phyloP scores from a whole-genome alignment of 2,113 vertebrate genomes.

The Lampris incognitus region DNA sequence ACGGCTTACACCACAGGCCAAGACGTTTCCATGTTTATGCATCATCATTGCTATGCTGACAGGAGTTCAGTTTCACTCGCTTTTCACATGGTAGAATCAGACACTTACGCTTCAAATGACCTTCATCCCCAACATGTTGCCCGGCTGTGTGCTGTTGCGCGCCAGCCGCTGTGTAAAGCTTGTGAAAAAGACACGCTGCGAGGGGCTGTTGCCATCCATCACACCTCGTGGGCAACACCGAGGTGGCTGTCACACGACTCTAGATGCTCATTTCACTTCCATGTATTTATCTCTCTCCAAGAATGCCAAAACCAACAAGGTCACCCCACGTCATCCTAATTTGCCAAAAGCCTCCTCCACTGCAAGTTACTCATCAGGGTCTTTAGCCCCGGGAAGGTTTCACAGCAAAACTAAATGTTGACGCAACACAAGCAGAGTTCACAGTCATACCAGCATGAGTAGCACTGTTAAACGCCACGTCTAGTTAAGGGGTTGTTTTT shows the following conservation, averaged over 20 bases:
- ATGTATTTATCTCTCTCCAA: constrained; percentile 66
- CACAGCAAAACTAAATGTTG: constrained; percentile 57
- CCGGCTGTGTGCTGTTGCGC: constrained; percentile 7
- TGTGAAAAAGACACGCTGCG: constrained; percentile 41
- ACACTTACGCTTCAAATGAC: constrained; percentile 55
- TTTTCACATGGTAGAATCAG: constrained; percentile 60
- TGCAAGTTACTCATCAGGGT: constrained; percentile 39
- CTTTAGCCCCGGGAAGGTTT: constrained; percentile 44
- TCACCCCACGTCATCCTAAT: constrained; percentile 62
- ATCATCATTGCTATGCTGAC: constrained; percentile 25
- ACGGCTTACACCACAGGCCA: background rate
- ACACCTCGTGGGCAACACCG: constrained; percentile 61
- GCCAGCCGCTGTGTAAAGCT: constrained; percentile 28
- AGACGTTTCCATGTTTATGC: background rate
- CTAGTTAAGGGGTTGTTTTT: constrained; percentile 13
- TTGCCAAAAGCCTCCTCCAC: constrained; percentile 54
- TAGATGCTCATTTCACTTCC: constrained; percentile 43
- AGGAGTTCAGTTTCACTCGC: constrained; percentile 40
- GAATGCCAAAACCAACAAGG: constrained; percentile 65
- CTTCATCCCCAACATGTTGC: constrained; percentile 53
- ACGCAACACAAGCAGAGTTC: constrained; percentile 31
- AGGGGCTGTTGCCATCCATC: constrained; percentile 68
- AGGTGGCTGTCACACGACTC: constrained; percentile 51
- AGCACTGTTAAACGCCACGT: constrained; percentile 46
- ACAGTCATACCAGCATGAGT: constrained; percentile 37